Evolutionary conservation across 1,140 invertebrate species (phyloP).

Genomic region (Eupeodes corollae): DNA sequence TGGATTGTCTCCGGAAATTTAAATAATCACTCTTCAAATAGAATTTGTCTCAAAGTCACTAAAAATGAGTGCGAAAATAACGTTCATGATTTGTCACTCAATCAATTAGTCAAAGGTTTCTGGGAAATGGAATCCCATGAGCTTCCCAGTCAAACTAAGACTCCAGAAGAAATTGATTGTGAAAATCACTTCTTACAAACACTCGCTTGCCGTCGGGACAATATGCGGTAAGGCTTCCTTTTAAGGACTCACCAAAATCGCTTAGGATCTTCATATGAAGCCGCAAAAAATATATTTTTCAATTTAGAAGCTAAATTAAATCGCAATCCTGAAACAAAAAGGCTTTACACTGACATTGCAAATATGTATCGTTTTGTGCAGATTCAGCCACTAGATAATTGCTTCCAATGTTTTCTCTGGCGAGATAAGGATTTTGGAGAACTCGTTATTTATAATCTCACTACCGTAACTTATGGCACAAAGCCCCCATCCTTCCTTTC

Average conservation of each 20-base stretch:
- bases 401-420: too few relatives aligned
- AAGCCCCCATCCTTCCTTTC: too few relatives aligned
- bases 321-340: background rate
- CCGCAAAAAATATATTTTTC: background rate
- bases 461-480: too few relatives aligned
- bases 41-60: background rate
- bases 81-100: background rate
- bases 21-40: background rate
- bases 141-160: too few relatives aligned
- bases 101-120: conserved; percentile 3
- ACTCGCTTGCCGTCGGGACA: background rate
- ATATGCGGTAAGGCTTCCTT: conserved; percentile 1
- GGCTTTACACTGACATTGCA: too few relatives aligned
- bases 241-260: background rate
- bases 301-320: background rate
- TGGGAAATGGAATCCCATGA: conserved; percentile 1
- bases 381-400: too few relatives aligned
- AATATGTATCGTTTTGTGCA: too few relatives aligned
- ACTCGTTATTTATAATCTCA: too few relatives aligned
- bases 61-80: background rate
- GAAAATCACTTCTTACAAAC: conserved; percentile 1
- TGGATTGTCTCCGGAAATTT: conserved; percentile 7
- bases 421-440: too few relatives aligned
- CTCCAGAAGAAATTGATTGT: background rate
- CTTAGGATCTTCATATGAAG: conserved; percentile 3